Evolutionary conservation across 2,888 invertebrate genomes (phyloP), one percentile per base, ranked within the genome.

Genomic region (Ormyrus rosae): DNA sequence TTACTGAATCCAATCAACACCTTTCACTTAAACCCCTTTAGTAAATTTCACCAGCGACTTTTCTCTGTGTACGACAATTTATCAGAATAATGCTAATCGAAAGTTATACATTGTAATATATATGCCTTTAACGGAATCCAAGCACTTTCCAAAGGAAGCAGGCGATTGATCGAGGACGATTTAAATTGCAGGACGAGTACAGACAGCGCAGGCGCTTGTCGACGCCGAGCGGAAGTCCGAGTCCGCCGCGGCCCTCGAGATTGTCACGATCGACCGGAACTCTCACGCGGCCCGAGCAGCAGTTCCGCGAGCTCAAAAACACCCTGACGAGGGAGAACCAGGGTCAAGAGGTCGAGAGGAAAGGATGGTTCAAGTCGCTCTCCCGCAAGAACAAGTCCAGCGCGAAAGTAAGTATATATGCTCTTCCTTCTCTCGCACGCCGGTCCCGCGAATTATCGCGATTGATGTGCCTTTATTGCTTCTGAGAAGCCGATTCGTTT

Each of bases 341-440:
- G 82, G 90, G 91, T 2, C 91, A 93, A 70, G 92, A 93, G 83
- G 92, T 93, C 71, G 94, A 89, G 76, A 86, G 89, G 83, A 87
- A 89, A 84, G 90, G 94, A 87, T 96, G 96, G 96, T 96, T 96
- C 91, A 96, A 96, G 88, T 96, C 96, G 1, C 92, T 95, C 68
- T 94, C 95, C 70, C 94, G 94, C 89, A 96, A 95, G 89, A 95
- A 93, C 86, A 92, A 91, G 82, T 88, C 92, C 86, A 91, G 89
- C 74, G 90, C 91, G 83, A 91, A 92, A 92, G 94, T 94, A 89
- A 80, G 76, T 65, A 19, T 13, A 19, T 45, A 46, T 7, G 46
- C 5, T 46, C 58, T 46, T 45, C 48, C 64, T 2, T 58, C 34
- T 56, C 5, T 2, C 13, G 4, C 34, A 34, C 34, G 34, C 34